Conservation (phyloP, 1,140 invertebrate genomes). For the Marisa cornuarietis region DNA sequence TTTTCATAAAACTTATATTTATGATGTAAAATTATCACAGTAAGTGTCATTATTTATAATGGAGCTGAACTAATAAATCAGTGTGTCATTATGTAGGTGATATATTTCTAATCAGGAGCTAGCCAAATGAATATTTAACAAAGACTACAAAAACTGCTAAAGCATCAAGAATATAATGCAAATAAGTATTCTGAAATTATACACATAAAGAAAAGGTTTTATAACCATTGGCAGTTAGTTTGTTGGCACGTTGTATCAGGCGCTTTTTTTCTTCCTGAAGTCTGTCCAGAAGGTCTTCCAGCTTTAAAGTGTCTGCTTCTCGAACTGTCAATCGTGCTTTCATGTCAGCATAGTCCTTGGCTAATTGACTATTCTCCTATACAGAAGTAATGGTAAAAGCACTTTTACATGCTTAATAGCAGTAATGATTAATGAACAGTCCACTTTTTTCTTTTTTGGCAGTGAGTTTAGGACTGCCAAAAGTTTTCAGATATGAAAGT, state of each 20-base stretch:
- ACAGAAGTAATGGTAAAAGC: slow-evolving; percentile 1
- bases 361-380: slow-evolving; percentile 54
- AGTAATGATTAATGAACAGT: no score
- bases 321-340: slow-evolving; percentile 43
- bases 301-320: slow-evolving; percentile 50
- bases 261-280: slow-evolving; percentile 63
- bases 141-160: not conserved
- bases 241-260: slow-evolving; percentile 58
- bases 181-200: no score
- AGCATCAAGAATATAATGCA: no score
- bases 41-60: no score
- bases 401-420: no score
- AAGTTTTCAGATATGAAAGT: no score
- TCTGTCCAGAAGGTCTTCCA: slow-evolving; percentile 60
- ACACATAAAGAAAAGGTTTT: not conserved
- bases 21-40: no score
- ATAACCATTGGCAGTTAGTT: slow-evolving; percentile 62
- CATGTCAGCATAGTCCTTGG: slow-evolving; percentile 51
- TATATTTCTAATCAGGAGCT: not conserved
- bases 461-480: no score
- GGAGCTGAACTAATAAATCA: not conserved
- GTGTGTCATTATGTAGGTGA: not conserved
- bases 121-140: not conserved
- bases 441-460: no score
- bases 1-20: no score